A percentile compares a stretch with the other conserved stretches of the same genome.
Conservation (phyloP, 2,888 invertebrate genomes). For the Diadromus collaris region DNA sequence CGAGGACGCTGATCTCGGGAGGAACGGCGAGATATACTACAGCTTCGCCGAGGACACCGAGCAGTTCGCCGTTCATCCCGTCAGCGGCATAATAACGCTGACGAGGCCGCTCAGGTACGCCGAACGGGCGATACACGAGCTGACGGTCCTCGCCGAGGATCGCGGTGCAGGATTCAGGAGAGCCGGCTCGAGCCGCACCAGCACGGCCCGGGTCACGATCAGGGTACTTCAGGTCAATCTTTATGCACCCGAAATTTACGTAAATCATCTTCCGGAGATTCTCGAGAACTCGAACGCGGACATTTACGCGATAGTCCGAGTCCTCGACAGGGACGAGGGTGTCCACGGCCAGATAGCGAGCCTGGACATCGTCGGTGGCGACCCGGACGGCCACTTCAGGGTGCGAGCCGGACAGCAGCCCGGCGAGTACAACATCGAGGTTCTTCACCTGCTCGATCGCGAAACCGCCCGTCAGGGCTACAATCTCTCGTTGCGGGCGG, state of each 20-base stretch:
- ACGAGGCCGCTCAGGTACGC: conserved; percentile 88
- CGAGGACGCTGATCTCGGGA: conserved; percentile 97
- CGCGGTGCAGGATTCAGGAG: conserved; percentile 86
- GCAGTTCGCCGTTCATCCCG: conserved; percentile 96
- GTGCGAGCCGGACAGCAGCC: conserved; percentile 82
- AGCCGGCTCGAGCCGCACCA: conserved; percentile 83
- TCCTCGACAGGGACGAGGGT: conserved; percentile 91
- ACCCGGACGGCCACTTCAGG: conserved; percentile 94
- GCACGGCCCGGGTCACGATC: conserved; percentile 89
- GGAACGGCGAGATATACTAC: conserved; percentile 98
- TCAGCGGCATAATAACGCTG: conserved; percentile 92
- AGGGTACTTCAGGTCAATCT: conserved; percentile 91
- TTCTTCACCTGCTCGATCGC: conserved; percentile 89
- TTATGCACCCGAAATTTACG: conserved; percentile 91
- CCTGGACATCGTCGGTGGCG: conserved; percentile 93
- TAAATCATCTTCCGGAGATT: conserved; percentile 90
- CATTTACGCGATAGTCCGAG: conserved; percentile 94
- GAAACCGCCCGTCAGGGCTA: conserved; percentile 90
- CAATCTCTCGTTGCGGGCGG: conserved; percentile 92
- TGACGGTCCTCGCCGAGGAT: conserved; percentile 93
- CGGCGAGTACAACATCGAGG: conserved; percentile 90
- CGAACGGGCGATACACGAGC: conserved; percentile 86
- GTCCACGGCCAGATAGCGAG: conserved; percentile 91
- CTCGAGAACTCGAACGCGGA: conserved; percentile 91
- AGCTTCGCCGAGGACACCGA: conserved; percentile 91